These are phyloP conservation scores for Premnoplex brunnescens DNA, from an alignment of 2,797 vertebrate genomes.

Conservation along the genomic window DNA sequence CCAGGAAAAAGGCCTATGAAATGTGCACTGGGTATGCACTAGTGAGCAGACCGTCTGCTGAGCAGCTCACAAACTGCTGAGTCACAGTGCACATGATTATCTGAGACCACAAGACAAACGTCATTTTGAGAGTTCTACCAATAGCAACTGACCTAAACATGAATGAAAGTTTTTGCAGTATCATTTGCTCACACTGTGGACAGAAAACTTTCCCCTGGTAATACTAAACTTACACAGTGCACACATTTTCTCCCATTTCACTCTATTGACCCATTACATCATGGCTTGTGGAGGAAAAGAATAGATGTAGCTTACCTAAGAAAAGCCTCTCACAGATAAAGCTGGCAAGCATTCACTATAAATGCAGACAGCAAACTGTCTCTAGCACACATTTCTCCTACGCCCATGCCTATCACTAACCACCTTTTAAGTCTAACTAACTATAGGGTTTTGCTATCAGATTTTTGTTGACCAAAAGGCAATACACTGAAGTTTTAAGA, in stretches of 20 bases:
- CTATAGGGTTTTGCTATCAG: not conserved
- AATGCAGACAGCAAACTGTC: not conserved
- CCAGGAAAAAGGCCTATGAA: not conserved
- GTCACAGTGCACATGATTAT: not conserved
- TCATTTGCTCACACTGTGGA: not conserved
- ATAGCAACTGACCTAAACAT: not conserved
- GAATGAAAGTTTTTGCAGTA: not conserved
- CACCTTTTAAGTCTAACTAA: not conserved
- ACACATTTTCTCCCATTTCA: not conserved
- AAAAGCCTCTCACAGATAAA: not conserved
- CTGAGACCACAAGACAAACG: not conserved
- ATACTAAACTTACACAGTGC: not conserved
- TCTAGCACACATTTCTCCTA: not conserved
- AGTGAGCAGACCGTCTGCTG: not conserved
- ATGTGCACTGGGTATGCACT: not conserved
- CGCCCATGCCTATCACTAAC: not conserved
- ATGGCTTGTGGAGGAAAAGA: not conserved
- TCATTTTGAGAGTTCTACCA: not conserved
- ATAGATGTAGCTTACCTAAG: fast-evolving
- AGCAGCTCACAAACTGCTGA: slow-evolving; percentile 14
- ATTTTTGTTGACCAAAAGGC: not conserved
- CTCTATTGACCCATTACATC: not conserved
- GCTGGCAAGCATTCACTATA: not conserved
- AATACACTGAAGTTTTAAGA: not conserved
- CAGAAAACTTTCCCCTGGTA: not conserved